phyloP scores from a whole-genome alignment of 2,888 invertebrate species.

The Arge pagana region DNA sequence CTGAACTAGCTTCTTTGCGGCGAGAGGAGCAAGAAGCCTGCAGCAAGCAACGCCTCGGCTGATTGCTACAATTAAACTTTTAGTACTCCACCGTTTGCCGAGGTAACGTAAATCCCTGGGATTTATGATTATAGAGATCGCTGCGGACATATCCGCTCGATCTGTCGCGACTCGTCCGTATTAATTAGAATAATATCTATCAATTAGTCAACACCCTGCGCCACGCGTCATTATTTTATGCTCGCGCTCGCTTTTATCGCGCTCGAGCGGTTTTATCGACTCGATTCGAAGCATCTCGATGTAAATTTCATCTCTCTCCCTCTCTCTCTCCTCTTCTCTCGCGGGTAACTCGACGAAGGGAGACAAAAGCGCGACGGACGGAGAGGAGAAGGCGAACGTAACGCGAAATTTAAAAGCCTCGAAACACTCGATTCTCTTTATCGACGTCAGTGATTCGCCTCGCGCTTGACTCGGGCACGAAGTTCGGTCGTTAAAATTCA shows the following conservation, averaged over 20 bases:
- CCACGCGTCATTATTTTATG: not conserved
- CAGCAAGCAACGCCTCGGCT: not conserved
- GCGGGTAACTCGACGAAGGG: not conserved
- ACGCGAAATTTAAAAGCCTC: constrained; percentile 16
- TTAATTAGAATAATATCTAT: constrained; percentile 18
- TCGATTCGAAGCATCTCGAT: not conserved
- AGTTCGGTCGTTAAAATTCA: too few relatives aligned
- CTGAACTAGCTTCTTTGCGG: constrained; percentile 4
- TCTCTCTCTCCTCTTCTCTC: not conserved
- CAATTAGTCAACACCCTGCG: constrained; percentile 6
- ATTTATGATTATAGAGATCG: constrained; percentile 20
- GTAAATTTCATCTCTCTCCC: not conserved
- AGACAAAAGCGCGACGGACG: not conserved
- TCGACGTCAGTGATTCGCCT: too few relatives aligned
- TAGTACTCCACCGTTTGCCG: constrained; percentile 5
- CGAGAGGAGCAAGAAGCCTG: not conserved
- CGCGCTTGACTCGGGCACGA: too few relatives aligned
- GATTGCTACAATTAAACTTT: constrained; percentile 20
- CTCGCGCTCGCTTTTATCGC: not conserved
- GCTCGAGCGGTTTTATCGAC: not conserved
- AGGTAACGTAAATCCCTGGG: constrained; percentile 10
- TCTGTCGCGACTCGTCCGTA: constrained; percentile 8
- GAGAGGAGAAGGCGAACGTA: constrained; percentile 2
- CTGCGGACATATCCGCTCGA: constrained; percentile 4
- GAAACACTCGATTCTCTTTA: too few relatives aligned